Conservation (phyloP, 2,888 invertebrate genomes). For the Mythimna vitellina region DNA sequence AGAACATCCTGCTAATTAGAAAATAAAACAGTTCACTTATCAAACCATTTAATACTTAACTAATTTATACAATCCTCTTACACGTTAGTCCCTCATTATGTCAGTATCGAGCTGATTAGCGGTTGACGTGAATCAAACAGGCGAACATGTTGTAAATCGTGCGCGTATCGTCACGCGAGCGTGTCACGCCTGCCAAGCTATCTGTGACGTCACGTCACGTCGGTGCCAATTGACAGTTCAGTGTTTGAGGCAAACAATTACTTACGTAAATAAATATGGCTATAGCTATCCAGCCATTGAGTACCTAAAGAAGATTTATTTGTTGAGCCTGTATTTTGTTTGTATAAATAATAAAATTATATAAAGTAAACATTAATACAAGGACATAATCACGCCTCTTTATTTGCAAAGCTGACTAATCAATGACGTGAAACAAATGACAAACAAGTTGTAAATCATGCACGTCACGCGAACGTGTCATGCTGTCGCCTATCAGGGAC, state of each 20-base stretch:
- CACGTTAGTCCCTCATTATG: slow-evolving; percentile 42
- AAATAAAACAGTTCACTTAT: not conserved
- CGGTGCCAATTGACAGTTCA: slow-evolving; percentile 40
- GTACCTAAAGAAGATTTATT: not conserved
- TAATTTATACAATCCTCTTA: slow-evolving; percentile 26
- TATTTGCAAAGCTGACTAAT: not conserved
- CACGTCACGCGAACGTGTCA: slow-evolving; percentile 19
- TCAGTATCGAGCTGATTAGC: slow-evolving; percentile 48
- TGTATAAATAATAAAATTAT: not conserved
- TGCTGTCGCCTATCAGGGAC: slow-evolving; percentile 1
- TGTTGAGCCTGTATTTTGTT: not conserved
- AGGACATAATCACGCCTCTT: not conserved
- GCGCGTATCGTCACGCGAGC: slow-evolving; percentile 51
- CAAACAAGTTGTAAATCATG: slow-evolving; percentile 19
- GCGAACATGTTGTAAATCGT: slow-evolving; percentile 57
- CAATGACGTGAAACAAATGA: slow-evolving; percentile 23
- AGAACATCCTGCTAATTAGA: not conserved
- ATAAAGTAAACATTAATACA: not conserved
- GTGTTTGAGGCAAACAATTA: slow-evolving; percentile 34
- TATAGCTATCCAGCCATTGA: not conserved
- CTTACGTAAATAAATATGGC: slow-evolving; percentile 17
- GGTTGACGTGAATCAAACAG: slow-evolving; percentile 47
- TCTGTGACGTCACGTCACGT: slow-evolving; percentile 46
- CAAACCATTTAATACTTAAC: slow-evolving; percentile 11
- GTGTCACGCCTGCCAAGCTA: slow-evolving; percentile 46